Evolutionary conservation across 1,140 invertebrate genomes (phyloP), one percentile per base, ranked within the genome.

Genomic region (Augochlora pura): DNA sequence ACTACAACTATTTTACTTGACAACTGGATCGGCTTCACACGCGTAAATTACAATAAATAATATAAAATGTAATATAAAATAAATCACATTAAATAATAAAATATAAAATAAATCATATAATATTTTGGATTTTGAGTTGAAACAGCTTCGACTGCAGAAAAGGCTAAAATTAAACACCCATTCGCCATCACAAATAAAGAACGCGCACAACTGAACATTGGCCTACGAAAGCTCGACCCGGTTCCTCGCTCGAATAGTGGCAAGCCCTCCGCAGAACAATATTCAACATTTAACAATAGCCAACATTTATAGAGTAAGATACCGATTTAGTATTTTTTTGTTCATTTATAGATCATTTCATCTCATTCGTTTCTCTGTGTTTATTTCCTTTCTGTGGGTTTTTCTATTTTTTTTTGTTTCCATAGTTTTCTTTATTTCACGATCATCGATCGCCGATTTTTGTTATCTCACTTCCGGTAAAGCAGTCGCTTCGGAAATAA

Each of bases 281-380:
- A 92, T 91, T 92, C 88, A 92, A 92, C 91, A 92, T 92, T 92
- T 92, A 92, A 92, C 91, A 92, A 92, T 92, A 92, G 91, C 91
- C 91, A 92, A 92, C 91, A 92, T 92, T 91, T 92, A 92, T 92
- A 92, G 91, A 92, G 91, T 92, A 92, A 91, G 90, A 92, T 92
- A 92, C 90, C 90, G 86, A 92, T 91, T 90, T 88, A 88, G 81
- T 91, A 88, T 87, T 57, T 57, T 54, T 52, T 52, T 52, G 2
- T 54, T 54, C 14, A 10, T 46, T 86, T 82, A 84, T 90, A 88
- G 85, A 91, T 89, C 88, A 88, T 87, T 87, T 91, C 70, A 84
- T 85, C 88, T 71, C 62, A 16, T 64, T 46, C 49, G 66, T 39
- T 57, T 23, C 42, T 70, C 62, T 54, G 67, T 52, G 42, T 52